Evolutionary conservation across 1,140 invertebrate genomes (phyloP).

Genomic region (Calliopsis andreniformis): DNA sequence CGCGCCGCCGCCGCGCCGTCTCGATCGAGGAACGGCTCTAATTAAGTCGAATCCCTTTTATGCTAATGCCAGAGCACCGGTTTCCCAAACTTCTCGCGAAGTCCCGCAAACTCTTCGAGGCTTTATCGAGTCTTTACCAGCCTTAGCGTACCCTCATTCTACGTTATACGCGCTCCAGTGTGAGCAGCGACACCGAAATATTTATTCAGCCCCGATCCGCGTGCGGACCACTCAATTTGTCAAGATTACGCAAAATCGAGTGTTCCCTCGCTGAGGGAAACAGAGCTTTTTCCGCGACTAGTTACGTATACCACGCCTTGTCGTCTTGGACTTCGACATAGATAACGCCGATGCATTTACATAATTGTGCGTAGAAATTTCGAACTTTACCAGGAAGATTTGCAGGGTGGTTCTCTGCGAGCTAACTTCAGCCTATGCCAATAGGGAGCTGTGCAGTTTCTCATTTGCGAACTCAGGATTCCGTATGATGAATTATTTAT

Average conservation of each 20-base stretch:
- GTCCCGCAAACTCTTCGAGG: conserved; percentile 18
- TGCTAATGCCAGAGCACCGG: conserved; percentile 23
- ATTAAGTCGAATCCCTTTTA: conserved; percentile 47
- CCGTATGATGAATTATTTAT: conserved; percentile 75
- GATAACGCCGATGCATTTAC: conserved; percentile 73
- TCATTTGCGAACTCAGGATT: conserved; percentile 30
- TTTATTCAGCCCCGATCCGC: conserved; percentile 42
- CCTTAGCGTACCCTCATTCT: conserved; percentile 12
- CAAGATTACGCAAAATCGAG: conserved; percentile 57
- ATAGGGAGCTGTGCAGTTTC: conserved; percentile 2
- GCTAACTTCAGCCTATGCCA: conserved; percentile 9
- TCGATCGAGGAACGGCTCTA: conserved; percentile 3
- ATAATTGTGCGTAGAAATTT: conserved; percentile 79
- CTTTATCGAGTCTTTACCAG: conserved; percentile 28
- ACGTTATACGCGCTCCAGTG: neutral
- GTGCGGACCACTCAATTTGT: conserved; percentile 57
- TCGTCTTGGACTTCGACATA: conserved; percentile 47
- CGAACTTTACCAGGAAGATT: conserved; percentile 74
- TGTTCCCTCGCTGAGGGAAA: conserved; percentile 7
- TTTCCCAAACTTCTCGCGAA: conserved; percentile 36
- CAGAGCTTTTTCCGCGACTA: neutral
- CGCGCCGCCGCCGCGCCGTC: too few relatives aligned
- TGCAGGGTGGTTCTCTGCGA: conserved; percentile 53
- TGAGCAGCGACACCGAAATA: conserved; percentile 27
- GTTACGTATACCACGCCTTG: neutral